Conservation (phyloP, 1,140 invertebrate species). For the Dufourea novaeangliae region DNA sequence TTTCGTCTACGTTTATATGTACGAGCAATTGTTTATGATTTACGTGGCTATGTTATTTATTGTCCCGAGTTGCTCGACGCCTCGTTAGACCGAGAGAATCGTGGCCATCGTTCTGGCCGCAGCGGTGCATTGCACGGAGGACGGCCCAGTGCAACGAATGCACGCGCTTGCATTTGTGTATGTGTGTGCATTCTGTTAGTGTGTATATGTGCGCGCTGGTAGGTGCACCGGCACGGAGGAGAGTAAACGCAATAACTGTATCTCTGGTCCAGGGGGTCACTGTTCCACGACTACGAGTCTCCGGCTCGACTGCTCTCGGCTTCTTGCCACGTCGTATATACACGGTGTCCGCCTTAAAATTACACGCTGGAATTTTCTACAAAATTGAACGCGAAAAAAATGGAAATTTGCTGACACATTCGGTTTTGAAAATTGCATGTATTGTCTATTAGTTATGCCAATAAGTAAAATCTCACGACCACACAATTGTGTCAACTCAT, state of each 20-base stretch:
- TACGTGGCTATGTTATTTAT: too few species aligned
- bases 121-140: slow-evolving; percentile 59
- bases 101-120: slow-evolving; percentile 20
- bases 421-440: too few species aligned
- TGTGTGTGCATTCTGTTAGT: slow-evolving; percentile 8
- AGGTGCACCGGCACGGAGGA: slow-evolving; percentile 61
- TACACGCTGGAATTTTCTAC: too few species aligned
- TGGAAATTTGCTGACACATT: too few species aligned
- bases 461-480: too few species aligned
- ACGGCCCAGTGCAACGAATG: slow-evolving; percentile 50
- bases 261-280: slow-evolving; percentile 66
- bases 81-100: slow-evolving; percentile 23
- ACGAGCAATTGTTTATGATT: too few species aligned
- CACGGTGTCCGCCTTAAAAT: slow-evolving; percentile 21
- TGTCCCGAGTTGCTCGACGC: not conserved
- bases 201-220: slow-evolving; percentile 26
- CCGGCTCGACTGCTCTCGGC: slow-evolving; percentile 48
- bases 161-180: not conserved
- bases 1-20: too few species aligned
- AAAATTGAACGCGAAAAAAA: too few species aligned
- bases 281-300: slow-evolving; percentile 58
- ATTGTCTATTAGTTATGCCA: too few species aligned
- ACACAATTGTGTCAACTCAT: too few species aligned
- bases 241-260: slow-evolving; percentile 68
- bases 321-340: slow-evolving; percentile 42